A percentile compares a stretch with the other conserved stretches of the same genome.
Conservation (phyloP, 2,888 invertebrate genomes). For the Drosophila paranaensis region DNA sequence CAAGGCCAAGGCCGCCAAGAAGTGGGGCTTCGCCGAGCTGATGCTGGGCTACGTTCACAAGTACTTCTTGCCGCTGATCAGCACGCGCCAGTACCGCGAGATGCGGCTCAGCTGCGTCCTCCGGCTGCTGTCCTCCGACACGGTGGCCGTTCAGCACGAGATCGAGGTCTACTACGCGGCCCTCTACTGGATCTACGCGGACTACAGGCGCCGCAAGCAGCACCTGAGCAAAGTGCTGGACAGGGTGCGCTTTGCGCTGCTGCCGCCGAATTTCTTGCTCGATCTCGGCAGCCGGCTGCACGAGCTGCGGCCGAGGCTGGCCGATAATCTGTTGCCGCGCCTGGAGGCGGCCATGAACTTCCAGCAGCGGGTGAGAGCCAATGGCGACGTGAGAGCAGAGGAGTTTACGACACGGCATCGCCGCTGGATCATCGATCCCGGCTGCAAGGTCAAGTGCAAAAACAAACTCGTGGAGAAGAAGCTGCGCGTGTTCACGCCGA, state of each 20-base stretch:
- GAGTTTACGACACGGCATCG: neutral
- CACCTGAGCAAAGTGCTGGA: rapidly evolving
- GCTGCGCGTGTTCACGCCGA: neutral
- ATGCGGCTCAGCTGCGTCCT: neutral
- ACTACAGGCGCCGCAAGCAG: neutral
- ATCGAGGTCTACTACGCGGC: neutral
- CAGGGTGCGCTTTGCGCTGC: neutral
- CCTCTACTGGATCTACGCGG: neutral
- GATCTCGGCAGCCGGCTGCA: neutral
- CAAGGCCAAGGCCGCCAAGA: neutral
- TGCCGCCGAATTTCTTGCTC: neutral
- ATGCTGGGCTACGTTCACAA: neutral
- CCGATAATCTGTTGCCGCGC: neutral
- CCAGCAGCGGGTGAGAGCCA: neutral
- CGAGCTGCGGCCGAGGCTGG: neutral
- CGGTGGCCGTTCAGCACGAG: conserved; percentile 5
- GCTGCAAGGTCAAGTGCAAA: neutral
- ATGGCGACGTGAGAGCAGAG: rapidly evolving
- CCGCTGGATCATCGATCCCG: neutral
- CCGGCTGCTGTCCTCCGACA: neutral
- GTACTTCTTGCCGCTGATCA: conserved; percentile 1
- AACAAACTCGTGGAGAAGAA: rapidly evolving
- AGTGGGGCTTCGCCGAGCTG: conserved; percentile 1
- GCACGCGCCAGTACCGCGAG: neutral
- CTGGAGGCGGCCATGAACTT: neutral